Evolutionary conservation across 2,888 invertebrate species (phyloP), one percentile per base, ranked within the genome.

Genomic region (Chrysotoxum bicinctum): DNA sequence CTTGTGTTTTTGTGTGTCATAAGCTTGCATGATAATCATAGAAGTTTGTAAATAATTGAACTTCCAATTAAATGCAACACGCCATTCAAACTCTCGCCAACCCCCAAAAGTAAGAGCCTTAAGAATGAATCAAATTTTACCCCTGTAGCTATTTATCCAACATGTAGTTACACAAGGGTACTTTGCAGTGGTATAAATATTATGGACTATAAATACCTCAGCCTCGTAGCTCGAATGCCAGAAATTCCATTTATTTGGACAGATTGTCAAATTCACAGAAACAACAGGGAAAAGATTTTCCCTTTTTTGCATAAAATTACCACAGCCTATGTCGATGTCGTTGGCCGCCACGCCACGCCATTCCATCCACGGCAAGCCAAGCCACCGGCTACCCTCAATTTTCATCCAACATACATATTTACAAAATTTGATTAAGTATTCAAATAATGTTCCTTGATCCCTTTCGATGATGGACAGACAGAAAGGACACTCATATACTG

Each of bases 191-290:
- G 48, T 66, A 50, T 30, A 32, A 30, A 64, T 64, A 32, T 45
- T 50, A 48, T 21, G 62, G 52, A 19, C 60, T 48, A 48, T 35
- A 50, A 50, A 76, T 69, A 40, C 32, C 48, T 62, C 43, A 19
- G 26, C 50, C 56, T 19, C 26, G 50, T 19, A 23, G n/a, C 19
- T 32, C 48, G 30, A 66, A 58, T 73, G 73, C 23, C 74, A 69
- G 76, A 60, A 80, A 85, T 85, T 73, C 73, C 85, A 85, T 85
- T 80, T 85, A 85, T 85, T 85, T 85, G 80, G 85, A 80, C 85
- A 85, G 85, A 85, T 85, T 85, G 85, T 85, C 85, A 85, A 85
- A 85, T 85, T 85, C 85, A 85, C 85, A 85, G 80, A 85, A 80
- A 85, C 80, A 85, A 85, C 74, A 83, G 69, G 54, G 54, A 69